A percentile compares a stretch with the other conserved stretches of the same genome.
phyloP scores from a whole-genome alignment of 2,888 invertebrate species.

The Synergus umbraculus region DNA sequence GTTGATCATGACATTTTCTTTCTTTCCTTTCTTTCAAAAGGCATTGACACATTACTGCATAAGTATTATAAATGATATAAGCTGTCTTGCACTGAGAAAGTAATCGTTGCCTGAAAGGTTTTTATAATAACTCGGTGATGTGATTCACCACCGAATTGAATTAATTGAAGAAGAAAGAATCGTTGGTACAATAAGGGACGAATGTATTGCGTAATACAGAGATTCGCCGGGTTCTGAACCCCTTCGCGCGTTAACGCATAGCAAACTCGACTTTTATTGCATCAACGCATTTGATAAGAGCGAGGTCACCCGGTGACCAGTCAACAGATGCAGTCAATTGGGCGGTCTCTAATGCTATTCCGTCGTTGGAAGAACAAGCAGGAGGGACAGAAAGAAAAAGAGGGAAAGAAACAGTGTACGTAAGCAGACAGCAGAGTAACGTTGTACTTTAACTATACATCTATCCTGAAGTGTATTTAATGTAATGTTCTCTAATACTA shows the following conservation, averaged over 20 bases:
- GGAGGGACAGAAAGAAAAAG: background rate
- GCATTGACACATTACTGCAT: background rate
- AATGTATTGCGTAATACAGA: constrained; percentile 44
- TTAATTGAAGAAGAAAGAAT: constrained; percentile 55
- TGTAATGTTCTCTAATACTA: constrained; percentile 4
- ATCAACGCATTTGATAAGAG: constrained; percentile 71
- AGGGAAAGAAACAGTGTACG: constrained; percentile 15
- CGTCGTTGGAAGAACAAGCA: constrained; percentile 43
- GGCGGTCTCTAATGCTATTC: constrained; percentile 38
- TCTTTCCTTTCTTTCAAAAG: too few species aligned
- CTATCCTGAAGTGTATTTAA: constrained; percentile 15
- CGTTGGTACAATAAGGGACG: constrained; percentile 43
- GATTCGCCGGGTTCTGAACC: constrained; percentile 41
- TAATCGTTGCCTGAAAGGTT: background rate
- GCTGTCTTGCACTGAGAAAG: constrained; percentile 3
- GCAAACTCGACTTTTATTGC: constrained; percentile 71
- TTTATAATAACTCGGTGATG: background rate
- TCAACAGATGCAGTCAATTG: constrained; percentile 71
- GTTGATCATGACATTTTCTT: too few species aligned
- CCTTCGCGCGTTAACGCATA: constrained; percentile 54
- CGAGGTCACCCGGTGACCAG: constrained; percentile 71
- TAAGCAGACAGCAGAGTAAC: background rate
- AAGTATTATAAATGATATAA: background rate
- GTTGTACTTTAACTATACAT: background rate
- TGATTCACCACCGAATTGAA: constrained; percentile 43